Percentiles rank a stretch among this genome's conserved stretches.
phyloP scores from a whole-genome alignment of 37 sponge, comb jelly and placozoan genomes.

The Hormiphora californensis region DNA sequence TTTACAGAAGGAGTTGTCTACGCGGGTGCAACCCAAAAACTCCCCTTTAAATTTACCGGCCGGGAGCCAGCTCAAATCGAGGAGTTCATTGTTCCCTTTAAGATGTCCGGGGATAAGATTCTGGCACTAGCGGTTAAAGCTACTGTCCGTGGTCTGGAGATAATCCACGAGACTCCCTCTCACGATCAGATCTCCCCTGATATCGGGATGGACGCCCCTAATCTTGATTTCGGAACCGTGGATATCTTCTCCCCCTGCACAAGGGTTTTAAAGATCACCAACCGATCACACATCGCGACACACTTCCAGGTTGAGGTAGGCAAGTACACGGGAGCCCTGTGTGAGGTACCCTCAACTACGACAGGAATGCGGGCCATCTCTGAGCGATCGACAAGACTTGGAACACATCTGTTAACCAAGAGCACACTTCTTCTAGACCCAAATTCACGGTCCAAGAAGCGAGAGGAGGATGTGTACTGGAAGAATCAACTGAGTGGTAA shows the following conservation, averaged over 20 bases:
- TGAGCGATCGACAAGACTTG: background rate
- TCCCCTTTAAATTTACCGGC: slow-evolving; percentile 27
- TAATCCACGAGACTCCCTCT: slow-evolving; percentile 36
- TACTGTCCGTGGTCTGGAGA: background rate
- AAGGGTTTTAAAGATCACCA: slow-evolving; percentile 34
- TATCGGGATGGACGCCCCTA: background rate
- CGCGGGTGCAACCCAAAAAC: background rate
- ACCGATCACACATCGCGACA: slow-evolving; percentile 32
- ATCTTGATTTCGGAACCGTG: slow-evolving; percentile 4
- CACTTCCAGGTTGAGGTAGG: background rate
- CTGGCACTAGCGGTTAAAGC: slow-evolving; percentile 25
- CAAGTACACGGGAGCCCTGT: background rate
- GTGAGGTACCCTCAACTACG: background rate
- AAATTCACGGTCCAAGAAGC: slow-evolving; percentile 3
- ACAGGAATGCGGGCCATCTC: background rate
- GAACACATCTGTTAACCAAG: background rate
- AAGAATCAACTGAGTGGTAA: background rate
- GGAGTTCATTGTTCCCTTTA: slow-evolving; percentile 11
- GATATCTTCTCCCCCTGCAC: slow-evolving; percentile 6
- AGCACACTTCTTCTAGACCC: slow-evolving; percentile 17
- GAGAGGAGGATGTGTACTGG: slow-evolving; percentile 9
- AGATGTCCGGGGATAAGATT: slow-evolving; percentile 11
- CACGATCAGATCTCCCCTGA: background rate
- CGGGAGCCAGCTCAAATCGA: slow-evolving; percentile 34
- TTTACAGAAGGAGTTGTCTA: background rate